A percentile compares a stretch with the other conserved stretches of the same genome.
Evolutionary conservation across 2,797 vertebrate species (phyloP).

Genomic region (Anguilla pacifica): DNA sequence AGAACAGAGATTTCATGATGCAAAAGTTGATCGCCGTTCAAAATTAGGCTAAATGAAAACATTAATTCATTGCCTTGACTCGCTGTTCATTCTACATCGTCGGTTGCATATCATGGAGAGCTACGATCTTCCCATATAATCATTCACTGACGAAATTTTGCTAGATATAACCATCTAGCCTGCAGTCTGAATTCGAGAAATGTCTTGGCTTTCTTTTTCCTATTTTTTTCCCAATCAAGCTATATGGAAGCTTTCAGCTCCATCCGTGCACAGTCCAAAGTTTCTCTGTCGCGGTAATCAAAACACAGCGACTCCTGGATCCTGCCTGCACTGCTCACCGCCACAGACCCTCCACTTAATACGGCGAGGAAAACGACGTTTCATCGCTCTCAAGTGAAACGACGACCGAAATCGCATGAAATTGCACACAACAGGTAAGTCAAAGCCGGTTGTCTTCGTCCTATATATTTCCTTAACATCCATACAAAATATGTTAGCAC

Average conservation of each 20-base stretch:
- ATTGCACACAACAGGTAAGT: slow-evolving; percentile 46
- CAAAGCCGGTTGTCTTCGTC: slow-evolving; percentile 39
- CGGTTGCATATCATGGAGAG: background rate
- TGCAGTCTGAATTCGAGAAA: slow-evolving; percentile 17
- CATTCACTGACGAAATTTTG: background rate
- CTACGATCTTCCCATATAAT: slow-evolving; percentile 20
- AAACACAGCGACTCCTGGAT: slow-evolving; percentile 34
- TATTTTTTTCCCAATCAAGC: slow-evolving; percentile 27
- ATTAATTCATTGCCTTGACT: slow-evolving; percentile 2
- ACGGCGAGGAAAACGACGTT: slow-evolving; percentile 49
- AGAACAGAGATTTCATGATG: slow-evolving; percentile 86
- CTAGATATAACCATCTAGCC: background rate
- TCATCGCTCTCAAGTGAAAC: slow-evolving; percentile 39
- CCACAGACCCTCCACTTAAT: slow-evolving; percentile 19
- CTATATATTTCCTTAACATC: slow-evolving; percentile 1
- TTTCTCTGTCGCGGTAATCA: slow-evolving; percentile 25
- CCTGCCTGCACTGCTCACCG: slow-evolving; percentile 53
- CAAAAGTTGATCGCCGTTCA: slow-evolving; percentile 48
- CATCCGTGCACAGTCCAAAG: slow-evolving; percentile 23
- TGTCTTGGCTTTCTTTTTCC: slow-evolving; percentile 38
- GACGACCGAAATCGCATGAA: slow-evolving; percentile 28
- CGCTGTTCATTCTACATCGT: slow-evolving; percentile 20
- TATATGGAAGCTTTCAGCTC: background rate
- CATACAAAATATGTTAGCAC: background rate
- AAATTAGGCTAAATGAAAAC: background rate